Conservation (phyloP, 2,113 vertebrate species). For the Cynoglossus semilaevis region DNA sequence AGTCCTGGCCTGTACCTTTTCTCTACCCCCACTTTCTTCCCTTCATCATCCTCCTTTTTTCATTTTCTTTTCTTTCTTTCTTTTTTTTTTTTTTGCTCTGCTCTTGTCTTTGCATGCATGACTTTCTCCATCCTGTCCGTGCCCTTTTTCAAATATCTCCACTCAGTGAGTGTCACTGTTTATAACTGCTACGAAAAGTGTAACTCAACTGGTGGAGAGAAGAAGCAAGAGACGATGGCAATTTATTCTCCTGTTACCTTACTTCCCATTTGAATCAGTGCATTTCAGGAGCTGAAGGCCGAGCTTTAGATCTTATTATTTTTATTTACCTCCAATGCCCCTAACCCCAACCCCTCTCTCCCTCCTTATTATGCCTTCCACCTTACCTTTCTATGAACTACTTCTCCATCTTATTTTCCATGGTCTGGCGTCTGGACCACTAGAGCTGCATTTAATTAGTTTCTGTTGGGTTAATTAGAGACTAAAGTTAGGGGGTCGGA, state of each 20-base stretch:
- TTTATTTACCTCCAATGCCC: too few species aligned
- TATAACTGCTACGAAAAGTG: background rate
- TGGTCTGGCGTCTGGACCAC: slow-evolving; percentile 67
- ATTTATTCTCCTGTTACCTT: too few species aligned
- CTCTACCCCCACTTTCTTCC: slow-evolving; percentile 1
- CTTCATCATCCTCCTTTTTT: background rate
- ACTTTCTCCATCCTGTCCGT: slow-evolving; percentile 38
- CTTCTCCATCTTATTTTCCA: slow-evolving; percentile 29
- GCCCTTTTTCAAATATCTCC: slow-evolving; percentile 69
- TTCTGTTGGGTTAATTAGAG: slow-evolving; percentile 81
- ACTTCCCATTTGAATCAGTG: slow-evolving; percentile 10
- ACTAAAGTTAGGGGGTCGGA: slow-evolving; percentile 73
- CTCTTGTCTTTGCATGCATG: slow-evolving; percentile 27
- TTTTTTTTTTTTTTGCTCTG: slow-evolving; percentile 36
- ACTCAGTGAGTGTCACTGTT: slow-evolving; percentile 54
- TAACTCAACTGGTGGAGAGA: too few species aligned
- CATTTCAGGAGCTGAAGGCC: slow-evolving; percentile 39
- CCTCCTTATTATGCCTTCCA: slow-evolving; percentile 37
- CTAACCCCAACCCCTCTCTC: background rate
- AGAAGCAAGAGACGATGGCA: too few species aligned
- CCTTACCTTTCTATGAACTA: slow-evolving; percentile 29
- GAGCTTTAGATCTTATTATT: slow-evolving; percentile 37
- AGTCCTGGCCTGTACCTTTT: slow-evolving; percentile 48
- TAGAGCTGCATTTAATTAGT: slow-evolving; percentile 79
- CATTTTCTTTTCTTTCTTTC: background rate